phyloP scores from a whole-genome alignment of 1,140 invertebrate genomes.

The Caenorhabditis remanei region DNA sequence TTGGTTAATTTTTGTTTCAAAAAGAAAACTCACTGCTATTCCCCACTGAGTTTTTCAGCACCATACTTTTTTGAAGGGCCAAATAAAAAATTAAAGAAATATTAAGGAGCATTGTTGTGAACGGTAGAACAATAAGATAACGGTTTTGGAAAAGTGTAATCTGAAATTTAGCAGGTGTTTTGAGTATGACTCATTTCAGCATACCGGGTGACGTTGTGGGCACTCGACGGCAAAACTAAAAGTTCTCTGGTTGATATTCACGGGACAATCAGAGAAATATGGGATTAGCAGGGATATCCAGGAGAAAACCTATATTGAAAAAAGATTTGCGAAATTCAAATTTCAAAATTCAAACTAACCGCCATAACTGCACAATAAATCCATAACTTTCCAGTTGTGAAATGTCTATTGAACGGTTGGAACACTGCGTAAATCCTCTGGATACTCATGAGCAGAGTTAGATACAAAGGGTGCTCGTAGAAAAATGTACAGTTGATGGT shows the following conservation, averaged over 20 bases:
- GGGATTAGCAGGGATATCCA: conserved; percentile 11
- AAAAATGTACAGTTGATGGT: conserved; percentile 31
- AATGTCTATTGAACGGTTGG: conserved; percentile 27
- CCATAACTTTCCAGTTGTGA: conserved; percentile 2
- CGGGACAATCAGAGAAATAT: conserved; percentile 7
- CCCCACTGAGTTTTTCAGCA: background rate
- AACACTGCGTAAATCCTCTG: conserved; percentile 13
- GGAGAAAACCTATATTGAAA: background rate
- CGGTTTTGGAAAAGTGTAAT: conserved; percentile 3
- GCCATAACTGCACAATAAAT: conserved; percentile 18
- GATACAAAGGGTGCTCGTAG: conserved; percentile 19
- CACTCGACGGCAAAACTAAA: conserved; percentile 18
- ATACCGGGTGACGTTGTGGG: background rate
- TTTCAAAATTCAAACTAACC: background rate
- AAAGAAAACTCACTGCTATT: background rate
- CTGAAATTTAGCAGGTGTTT: background rate
- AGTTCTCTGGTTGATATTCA: conserved; percentile 4
- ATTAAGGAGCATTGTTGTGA: background rate
- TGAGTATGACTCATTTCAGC: background rate
- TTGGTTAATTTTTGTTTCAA: background rate
- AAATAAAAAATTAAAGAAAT: conserved; percentile 32
- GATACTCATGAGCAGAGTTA: conserved; percentile 1
- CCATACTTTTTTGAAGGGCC: conserved; percentile 11
- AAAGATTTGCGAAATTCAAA: background rate
- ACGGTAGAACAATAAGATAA: background rate